phyloP scores from a whole-genome alignment of 2,888 invertebrate species.

The Watsonalla cultraria region DNA sequence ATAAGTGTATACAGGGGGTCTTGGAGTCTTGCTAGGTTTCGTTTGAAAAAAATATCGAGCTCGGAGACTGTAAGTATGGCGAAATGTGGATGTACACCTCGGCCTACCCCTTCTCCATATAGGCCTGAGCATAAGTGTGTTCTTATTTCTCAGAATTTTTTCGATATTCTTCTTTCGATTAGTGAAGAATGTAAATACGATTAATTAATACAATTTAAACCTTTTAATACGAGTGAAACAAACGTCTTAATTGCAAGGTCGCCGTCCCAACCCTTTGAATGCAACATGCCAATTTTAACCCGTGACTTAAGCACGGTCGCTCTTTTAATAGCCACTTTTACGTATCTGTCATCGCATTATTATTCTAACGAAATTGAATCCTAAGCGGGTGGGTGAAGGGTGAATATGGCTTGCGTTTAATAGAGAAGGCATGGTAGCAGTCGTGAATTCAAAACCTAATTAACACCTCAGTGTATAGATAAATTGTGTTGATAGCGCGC shows the following conservation, averaged over 20 bases:
- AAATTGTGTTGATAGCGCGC: slow-evolving; percentile 68
- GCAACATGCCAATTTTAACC: slow-evolving; percentile 65
- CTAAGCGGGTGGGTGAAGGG: slow-evolving; percentile 22
- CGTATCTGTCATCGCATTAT: slow-evolving; percentile 60
- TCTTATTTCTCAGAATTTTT: no score
- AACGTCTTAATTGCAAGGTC: slow-evolving; percentile 59
- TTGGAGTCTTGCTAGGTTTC: no score
- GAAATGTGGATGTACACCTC: no score
- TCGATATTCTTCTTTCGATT: no score
- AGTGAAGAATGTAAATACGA: background rate
- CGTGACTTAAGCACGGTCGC: slow-evolving; percentile 61
- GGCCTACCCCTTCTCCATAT: no score
- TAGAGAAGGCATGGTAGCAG: slow-evolving; percentile 49
- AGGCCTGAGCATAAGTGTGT: no score
- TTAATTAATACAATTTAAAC: background rate
- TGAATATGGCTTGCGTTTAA: slow-evolving; percentile 16
- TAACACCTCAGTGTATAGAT: slow-evolving; percentile 72
- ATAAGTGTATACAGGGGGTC: no score
- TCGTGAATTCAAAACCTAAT: slow-evolving; percentile 75
- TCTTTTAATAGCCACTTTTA: slow-evolving; percentile 64
- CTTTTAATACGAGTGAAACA: slow-evolving; percentile 4
- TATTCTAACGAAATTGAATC: slow-evolving; percentile 19
- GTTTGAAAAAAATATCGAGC: no score
- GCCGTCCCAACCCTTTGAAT: slow-evolving; percentile 49
- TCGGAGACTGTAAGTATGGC: no score